A percentile compares a stretch with the other conserved stretches of the same genome.
Conservation (phyloP, 2,888 invertebrate genomes). For the Slavum lentiscoides region DNA sequence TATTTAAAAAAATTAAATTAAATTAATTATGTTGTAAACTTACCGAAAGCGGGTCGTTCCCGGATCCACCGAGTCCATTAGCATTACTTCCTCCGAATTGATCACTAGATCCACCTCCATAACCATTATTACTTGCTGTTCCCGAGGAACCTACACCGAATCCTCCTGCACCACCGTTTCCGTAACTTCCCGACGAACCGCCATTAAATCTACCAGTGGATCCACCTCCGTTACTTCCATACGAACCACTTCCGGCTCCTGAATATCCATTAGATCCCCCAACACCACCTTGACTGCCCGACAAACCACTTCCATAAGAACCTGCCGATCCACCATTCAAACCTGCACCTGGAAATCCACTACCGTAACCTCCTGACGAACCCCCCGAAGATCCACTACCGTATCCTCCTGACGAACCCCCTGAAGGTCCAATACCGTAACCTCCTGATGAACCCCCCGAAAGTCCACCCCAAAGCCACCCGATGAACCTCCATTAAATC, state of each 20-base stretch:
- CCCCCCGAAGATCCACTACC: slow-evolving; percentile 54
- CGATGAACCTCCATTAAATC: not conserved
- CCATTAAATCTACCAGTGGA: slow-evolving; percentile 55
- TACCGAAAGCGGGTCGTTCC: slow-evolving; percentile 57
- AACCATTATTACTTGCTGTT: slow-evolving; percentile 55
- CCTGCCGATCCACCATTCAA: slow-evolving; percentile 57
- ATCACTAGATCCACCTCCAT: slow-evolving; percentile 54
- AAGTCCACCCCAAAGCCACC: slow-evolving; percentile 53
- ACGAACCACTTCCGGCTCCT: slow-evolving; percentile 56
- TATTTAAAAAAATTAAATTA: not conserved
- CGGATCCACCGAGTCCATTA: slow-evolving; percentile 56
- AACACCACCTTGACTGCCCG: slow-evolving; percentile 45
- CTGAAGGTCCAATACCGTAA: slow-evolving; percentile 44
- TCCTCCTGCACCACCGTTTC: slow-evolving; percentile 55
- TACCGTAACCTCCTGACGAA: slow-evolving; percentile 6
- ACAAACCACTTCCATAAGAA: slow-evolving; percentile 53
- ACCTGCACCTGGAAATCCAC: slow-evolving; percentile 55
- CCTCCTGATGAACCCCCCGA: slow-evolving; percentile 37
- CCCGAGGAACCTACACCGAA: slow-evolving; percentile 54
- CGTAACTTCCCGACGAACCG: slow-evolving; percentile 55
- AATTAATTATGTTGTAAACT: slow-evolving; percentile 31
- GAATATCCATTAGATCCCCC: slow-evolving; percentile 27
- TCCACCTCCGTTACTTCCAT: slow-evolving; percentile 49
- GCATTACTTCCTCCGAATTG: slow-evolving; percentile 54
- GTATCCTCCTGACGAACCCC: slow-evolving; percentile 7